A percentile compares a stretch with the other conserved stretches of the same genome.
These are phyloP conservation scores for Folsomia manolachei DNA, from an alignment of 2,888 invertebrate genomes.

Conservation along the genomic window DNA sequence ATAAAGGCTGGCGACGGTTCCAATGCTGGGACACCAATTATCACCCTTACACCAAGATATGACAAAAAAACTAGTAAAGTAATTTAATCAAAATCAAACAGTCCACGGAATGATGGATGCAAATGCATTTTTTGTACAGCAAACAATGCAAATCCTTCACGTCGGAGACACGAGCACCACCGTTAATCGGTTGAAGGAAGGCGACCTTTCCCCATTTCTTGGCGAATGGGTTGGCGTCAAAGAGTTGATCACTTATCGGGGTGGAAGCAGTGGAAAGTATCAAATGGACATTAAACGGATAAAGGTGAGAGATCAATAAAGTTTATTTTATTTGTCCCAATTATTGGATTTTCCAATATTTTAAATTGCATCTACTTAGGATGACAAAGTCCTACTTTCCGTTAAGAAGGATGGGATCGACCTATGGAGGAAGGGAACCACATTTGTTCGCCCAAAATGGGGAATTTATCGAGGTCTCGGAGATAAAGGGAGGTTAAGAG, in stretches of 20 bases:
- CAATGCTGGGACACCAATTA: slow-evolving; percentile 23
- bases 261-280: slow-evolving; percentile 9
- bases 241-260: slow-evolving; percentile 15
- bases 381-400: not conserved
- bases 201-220: slow-evolving; percentile 11
- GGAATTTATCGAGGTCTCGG: slow-evolving; percentile 40
- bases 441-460: slow-evolving; percentile 35
- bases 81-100: not conserved
- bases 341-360: too few relatives aligned
- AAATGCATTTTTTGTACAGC: not conserved
- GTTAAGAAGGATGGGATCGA: not conserved
- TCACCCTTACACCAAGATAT: slow-evolving; percentile 25
- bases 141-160: slow-evolving; percentile 26
- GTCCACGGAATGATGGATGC: not conserved
- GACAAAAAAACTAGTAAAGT: not conserved
- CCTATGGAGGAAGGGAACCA: slow-evolving; percentile 18
- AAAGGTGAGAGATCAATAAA: not conserved
- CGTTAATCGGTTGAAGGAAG: not conserved
- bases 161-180: slow-evolving; percentile 15
- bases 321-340: too few relatives aligned
- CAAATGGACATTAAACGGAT: not conserved
- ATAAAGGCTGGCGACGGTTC: slow-evolving; percentile 27
- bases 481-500: slow-evolving; percentile 22
- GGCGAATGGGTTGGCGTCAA: slow-evolving; percentile 31
- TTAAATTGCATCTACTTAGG: not conserved